A percentile compares a stretch with the other conserved stretches of the same genome.
Evolutionary conservation across 2,797 vertebrate genomes (phyloP).

Genomic region (Pipistrellus pipistrellus): DNA sequence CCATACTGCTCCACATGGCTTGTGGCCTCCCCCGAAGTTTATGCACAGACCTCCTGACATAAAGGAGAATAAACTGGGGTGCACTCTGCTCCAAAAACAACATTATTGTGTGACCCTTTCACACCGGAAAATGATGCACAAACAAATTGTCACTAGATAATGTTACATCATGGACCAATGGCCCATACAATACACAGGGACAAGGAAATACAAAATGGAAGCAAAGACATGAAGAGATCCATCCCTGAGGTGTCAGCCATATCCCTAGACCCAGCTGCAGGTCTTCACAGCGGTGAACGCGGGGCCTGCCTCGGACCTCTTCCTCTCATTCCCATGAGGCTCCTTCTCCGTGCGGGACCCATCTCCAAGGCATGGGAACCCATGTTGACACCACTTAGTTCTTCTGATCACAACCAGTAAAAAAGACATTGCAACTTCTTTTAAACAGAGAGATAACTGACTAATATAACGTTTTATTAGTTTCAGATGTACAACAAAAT

Average conservation of each 20-base stretch:
- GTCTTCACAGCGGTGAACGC: background rate
- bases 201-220: constrained; percentile 42
- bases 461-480: background rate
- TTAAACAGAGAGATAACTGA: background rate
- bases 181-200: background rate
- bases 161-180: background rate
- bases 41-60: background rate
- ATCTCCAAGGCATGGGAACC: background rate
- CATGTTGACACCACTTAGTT: background rate
- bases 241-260: background rate
- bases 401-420: background rate
- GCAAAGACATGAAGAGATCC: background rate
- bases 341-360: background rate
- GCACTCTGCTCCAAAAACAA: background rate
- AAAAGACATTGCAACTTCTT: constrained; percentile 15
- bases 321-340: background rate
- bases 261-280: background rate
- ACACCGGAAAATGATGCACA: background rate
- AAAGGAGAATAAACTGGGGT: background rate
- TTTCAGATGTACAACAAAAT: background rate
- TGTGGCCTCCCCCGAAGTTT: background rate
- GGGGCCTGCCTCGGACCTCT: background rate
- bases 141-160: background rate
- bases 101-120: background rate
- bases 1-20: background rate